Evolutionary conservation across 2,888 invertebrate species (phyloP).

Genomic region (Thereva nobilitata): DNA sequence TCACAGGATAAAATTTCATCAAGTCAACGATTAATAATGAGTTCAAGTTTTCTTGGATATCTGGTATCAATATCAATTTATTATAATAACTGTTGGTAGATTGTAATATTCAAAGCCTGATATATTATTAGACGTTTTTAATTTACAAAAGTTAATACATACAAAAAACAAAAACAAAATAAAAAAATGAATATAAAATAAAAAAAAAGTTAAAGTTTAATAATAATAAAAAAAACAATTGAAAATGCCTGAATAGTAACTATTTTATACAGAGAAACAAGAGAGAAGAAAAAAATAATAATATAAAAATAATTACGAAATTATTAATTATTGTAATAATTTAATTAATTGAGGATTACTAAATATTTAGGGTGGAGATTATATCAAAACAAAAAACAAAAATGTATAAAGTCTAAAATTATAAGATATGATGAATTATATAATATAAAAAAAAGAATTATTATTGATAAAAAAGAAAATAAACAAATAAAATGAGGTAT

Average conservation of each 20-base stretch:
- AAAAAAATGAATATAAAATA: not conserved
- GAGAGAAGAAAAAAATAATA: not conserved
- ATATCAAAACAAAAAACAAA: no score
- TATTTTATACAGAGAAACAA: constrained; percentile 30
- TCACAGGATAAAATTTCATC: constrained; percentile 48
- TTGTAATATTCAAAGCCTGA: constrained; percentile 21
- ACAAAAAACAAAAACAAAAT: not conserved
- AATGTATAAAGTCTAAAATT: no score
- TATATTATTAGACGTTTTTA: constrained; percentile 3
- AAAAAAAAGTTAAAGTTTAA: not conserved
- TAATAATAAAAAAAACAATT: not conserved
- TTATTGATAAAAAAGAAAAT: no score
- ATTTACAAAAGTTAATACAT: not conserved
- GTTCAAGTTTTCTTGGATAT: not conserved
- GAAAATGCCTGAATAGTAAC: constrained; percentile 23
- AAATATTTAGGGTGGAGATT: no score
- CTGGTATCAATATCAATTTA: constrained; percentile 10
- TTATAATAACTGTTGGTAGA: constrained; percentile 19
- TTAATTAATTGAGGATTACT: no score
- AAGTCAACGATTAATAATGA: constrained; percentile 11
- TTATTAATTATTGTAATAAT: constrained; percentile 14
- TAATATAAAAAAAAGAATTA: no score
- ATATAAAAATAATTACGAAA: not conserved
- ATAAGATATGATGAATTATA: no score
- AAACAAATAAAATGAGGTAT: no score